phyloP scores from a whole-genome alignment of 2,797 vertebrate genomes.

The Merluccius polli region DNA sequence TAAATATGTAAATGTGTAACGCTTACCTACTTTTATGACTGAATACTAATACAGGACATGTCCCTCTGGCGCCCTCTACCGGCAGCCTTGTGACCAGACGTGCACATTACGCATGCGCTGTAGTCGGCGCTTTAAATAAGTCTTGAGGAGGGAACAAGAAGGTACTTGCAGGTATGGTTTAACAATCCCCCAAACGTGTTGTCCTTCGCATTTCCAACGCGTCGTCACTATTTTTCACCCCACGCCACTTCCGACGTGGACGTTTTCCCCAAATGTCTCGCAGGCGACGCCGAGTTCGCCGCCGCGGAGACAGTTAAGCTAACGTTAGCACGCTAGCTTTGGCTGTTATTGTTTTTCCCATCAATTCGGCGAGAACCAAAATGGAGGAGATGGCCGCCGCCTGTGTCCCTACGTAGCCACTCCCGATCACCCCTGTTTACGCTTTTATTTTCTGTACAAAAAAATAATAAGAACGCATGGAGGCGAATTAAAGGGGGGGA shows the following conservation, averaged over 20 bases:
- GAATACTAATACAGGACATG: not conserved
- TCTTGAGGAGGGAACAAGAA: slow-evolving; percentile 74
- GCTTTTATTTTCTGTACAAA: slow-evolving; percentile 19
- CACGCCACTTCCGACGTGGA: not conserved
- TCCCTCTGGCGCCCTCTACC: slow-evolving; percentile 36
- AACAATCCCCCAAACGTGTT: not conserved
- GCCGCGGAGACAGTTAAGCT: slow-evolving; percentile 37
- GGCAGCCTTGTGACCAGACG: slow-evolving; percentile 16
- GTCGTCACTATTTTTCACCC: too few relatives aligned
- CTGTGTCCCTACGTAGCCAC: slow-evolving; percentile 60
- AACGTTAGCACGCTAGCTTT: slow-evolving; percentile 61
- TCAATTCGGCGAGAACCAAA: slow-evolving; percentile 66
- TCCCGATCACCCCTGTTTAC: slow-evolving; percentile 53
- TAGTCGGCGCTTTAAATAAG: slow-evolving; percentile 66
- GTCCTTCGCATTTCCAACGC: not conserved
- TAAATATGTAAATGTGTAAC: not conserved
- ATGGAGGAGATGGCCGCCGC: slow-evolving; percentile 68
- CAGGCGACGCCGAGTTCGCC: slow-evolving; percentile 4
- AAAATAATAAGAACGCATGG: slow-evolving; percentile 28
- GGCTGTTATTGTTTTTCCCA: slow-evolving; percentile 76
- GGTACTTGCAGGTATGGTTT: slow-evolving; percentile 52
- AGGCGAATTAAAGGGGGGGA: not conserved
- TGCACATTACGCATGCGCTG: slow-evolving; percentile 65
- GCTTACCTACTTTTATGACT: not conserved
- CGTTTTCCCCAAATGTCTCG: not conserved